A percentile compares a stretch with the other conserved stretches of the same genome.
These are phyloP conservation scores for Synergus gifuensis DNA, from an alignment of 2,888 invertebrate genomes.

Conservation along the genomic window DNA sequence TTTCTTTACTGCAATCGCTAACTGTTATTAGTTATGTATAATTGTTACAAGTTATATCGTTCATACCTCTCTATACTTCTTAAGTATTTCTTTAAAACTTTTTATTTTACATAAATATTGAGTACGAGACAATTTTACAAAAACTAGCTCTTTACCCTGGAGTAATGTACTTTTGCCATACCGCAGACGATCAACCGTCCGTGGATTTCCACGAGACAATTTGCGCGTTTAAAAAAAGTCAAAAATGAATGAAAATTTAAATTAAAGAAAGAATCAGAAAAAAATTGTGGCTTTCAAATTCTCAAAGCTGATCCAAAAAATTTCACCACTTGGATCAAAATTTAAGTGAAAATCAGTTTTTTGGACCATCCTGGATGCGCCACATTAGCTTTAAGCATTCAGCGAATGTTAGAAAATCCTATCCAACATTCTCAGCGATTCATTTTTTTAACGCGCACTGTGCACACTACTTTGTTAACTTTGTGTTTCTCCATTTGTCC, in stretches of 20 bases:
- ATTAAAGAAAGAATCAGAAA: neutral
- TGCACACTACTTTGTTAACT: conserved; percentile 32
- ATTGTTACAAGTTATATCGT: conserved; percentile 57
- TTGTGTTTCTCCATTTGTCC: conserved; percentile 52
- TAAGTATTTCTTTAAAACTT: conserved; percentile 44
- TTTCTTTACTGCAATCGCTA: conserved; percentile 47
- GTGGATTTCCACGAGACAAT: conserved; percentile 36
- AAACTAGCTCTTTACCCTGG: conserved; percentile 69
- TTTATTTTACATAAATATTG: conserved; percentile 70
- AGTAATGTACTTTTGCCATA: conserved; percentile 68
- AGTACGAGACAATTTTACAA: conserved; percentile 71
- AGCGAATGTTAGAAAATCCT: neutral
- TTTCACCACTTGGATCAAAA: too few relatives aligned
- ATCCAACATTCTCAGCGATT: conserved; percentile 11
- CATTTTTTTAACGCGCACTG: conserved; percentile 34
- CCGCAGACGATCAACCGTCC: conserved; percentile 44
- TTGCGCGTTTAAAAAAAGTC: conserved; percentile 16
- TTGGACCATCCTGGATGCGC: neutral
- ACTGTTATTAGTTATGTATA: conserved; percentile 53
- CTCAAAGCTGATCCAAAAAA: neutral
- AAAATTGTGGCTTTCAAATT: neutral
- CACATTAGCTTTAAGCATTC: conserved; percentile 18
- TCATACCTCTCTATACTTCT: conserved; percentile 40
- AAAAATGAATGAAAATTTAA: neutral
- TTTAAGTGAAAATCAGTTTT: neutral